Evolutionary conservation across 1,140 invertebrate species (phyloP).

Genomic region (Ceratina calcarata): DNA sequence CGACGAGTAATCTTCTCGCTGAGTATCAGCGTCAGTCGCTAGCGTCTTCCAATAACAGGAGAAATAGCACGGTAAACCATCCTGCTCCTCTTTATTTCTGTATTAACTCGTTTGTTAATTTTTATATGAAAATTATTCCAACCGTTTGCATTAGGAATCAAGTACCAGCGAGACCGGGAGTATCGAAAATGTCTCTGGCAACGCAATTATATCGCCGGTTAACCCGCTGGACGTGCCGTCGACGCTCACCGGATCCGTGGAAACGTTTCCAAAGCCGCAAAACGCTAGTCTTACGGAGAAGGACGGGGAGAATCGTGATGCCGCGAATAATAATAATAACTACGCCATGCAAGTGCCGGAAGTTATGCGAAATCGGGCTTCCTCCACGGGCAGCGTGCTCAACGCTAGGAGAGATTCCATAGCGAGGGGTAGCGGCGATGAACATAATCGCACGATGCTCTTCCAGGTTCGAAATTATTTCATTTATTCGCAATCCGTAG

Average conservation of each 20-base stretch:
- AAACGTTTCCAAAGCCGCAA: constrained; percentile 68
- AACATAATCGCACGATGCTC: constrained; percentile 95
- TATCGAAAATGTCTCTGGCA: constrained; percentile 70
- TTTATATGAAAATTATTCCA: neutral
- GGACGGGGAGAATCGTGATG: constrained; percentile 50
- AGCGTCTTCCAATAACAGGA: constrained; percentile 66
- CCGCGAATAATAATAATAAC: constrained; percentile 42
- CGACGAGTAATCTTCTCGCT: constrained; percentile 71
- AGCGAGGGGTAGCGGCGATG: constrained; percentile 75
- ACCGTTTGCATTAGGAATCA: constrained; percentile 69
- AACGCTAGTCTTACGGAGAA: constrained; percentile 44
- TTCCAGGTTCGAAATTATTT: constrained; percentile 84
- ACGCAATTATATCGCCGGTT: constrained; percentile 60
- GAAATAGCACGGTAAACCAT: constrained; percentile 72
- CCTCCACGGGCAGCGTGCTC: constrained; percentile 78
- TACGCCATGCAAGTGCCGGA: constrained; percentile 71
- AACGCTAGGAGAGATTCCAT: constrained; percentile 72
- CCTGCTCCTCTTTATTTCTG: neutral
- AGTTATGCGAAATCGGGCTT: constrained; percentile 78
- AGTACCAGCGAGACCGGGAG: constrained; percentile 74
- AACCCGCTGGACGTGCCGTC: constrained; percentile 62
- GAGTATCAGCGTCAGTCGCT: constrained; percentile 73
- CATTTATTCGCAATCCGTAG: neutral
- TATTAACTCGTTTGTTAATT: neutral
- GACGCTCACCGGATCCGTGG: constrained; percentile 71